Conservation (phyloP, 2,888 invertebrate genomes). For the Eilema depressum region DNA sequence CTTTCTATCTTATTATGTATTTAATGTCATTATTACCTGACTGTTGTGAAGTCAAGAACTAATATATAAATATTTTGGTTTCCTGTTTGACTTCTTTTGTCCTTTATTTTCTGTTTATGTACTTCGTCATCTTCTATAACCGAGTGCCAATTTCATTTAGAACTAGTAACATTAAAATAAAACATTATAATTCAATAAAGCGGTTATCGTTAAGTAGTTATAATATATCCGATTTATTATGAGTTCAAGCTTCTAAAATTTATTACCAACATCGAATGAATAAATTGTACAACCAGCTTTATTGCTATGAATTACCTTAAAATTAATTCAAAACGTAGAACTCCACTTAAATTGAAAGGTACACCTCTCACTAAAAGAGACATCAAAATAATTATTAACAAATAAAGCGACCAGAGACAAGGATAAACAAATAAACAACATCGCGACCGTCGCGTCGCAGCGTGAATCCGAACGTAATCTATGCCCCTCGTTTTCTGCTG, state of each 20-base stretch:
- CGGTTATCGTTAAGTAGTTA: background rate
- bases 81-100: too few species aligned
- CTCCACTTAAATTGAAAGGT: slow-evolving; percentile 40
- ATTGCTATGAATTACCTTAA: slow-evolving; percentile 19
- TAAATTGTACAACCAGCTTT: slow-evolving; percentile 16
- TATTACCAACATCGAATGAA: slow-evolving; percentile 20
- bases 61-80: background rate
- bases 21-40: background rate
- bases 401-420: slow-evolving; percentile 53
- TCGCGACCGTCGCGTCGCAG: slow-evolving; percentile 73
- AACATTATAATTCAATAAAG: background rate
- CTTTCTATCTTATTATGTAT: background rate
- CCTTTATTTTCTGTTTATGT: background rate
- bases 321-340: slow-evolving; percentile 28
- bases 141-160: background rate
- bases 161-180: background rate
- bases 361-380: slow-evolving; percentile 50
- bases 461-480: slow-evolving; percentile 76
- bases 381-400: slow-evolving; percentile 60
- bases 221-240: background rate
- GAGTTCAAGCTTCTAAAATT: slow-evolving; percentile 11
- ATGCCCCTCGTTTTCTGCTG: slow-evolving; percentile 71
- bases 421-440: slow-evolving; percentile 74
- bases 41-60: background rate
- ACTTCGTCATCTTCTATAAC: background rate